Conservation (phyloP, 1,140 invertebrate genomes). For the Aphis gossypii region DNA sequence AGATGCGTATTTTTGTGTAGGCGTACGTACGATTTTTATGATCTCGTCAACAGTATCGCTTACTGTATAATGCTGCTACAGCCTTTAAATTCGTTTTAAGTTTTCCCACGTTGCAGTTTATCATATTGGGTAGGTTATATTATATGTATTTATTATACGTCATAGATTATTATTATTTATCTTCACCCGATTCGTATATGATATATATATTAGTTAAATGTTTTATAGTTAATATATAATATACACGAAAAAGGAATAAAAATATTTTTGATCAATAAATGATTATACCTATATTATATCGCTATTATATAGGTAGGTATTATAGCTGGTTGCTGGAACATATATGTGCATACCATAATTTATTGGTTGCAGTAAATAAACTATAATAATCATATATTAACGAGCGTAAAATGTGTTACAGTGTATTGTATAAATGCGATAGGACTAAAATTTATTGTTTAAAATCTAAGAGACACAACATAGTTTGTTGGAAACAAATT, state of each 20-base stretch:
- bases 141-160: background rate
- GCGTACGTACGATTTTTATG: background rate
- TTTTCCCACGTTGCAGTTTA: background rate
- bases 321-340: background rate
- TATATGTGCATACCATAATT: background rate
- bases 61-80: background rate
- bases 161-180: slow-evolving; percentile 21
- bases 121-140: background rate
- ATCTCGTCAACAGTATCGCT: background rate
- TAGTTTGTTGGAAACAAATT: background rate
- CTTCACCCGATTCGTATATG: background rate
- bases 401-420: background rate
- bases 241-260: background rate
- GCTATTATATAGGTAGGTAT: background rate
- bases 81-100: background rate
- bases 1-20: background rate
- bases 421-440: background rate
- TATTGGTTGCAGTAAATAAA: background rate
- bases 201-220: background rate
- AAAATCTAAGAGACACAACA: background rate
- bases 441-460: background rate
- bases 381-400: slow-evolving; percentile 1
- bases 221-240: background rate
- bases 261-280: slow-evolving; percentile 9
- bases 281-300: background rate